A percentile compares a stretch with the other conserved stretches of the same genome.
Evolutionary conservation across 2,888 invertebrate species (phyloP).

Genomic region (Drosophila borealis): DNA sequence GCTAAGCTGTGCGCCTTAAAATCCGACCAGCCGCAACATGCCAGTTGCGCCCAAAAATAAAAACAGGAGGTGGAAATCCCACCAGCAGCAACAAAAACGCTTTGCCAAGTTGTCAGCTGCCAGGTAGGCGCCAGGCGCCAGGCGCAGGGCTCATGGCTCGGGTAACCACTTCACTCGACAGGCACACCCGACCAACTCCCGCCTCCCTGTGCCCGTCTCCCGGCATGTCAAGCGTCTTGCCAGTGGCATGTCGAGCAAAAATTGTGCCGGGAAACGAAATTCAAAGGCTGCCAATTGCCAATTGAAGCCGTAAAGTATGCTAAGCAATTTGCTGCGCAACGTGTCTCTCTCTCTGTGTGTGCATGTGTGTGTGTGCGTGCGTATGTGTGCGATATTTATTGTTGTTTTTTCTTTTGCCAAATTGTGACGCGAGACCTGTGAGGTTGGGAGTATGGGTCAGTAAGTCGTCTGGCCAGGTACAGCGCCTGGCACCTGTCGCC

Average conservation of each 20-base stretch:
- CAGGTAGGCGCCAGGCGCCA: constrained; percentile 71
- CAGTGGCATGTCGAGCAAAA: constrained; percentile 54
- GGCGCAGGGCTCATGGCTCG: constrained; percentile 32
- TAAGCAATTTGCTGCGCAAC: constrained; percentile 73
- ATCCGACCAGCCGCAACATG: constrained; percentile 49
- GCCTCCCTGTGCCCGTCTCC: background rate
- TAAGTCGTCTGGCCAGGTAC: constrained; percentile 31
- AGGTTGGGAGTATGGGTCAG: background rate
- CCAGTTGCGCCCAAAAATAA: constrained; percentile 20
- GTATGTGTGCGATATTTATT: constrained; percentile 64
- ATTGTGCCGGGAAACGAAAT: constrained; percentile 56
- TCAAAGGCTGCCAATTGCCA: constrained; percentile 81
- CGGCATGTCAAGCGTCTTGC: constrained; percentile 47
- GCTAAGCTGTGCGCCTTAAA: constrained; percentile 35
- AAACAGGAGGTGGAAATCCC: constrained; percentile 14
- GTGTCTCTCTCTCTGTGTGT: constrained; percentile 17
- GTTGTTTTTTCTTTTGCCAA: constrained; percentile 62
- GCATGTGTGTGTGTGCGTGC: constrained; percentile 18
- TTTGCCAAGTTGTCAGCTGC: constrained; percentile 78
- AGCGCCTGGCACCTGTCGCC: constrained; percentile 30
- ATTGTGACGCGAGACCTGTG: constrained; percentile 34
- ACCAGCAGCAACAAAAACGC: constrained; percentile 38
- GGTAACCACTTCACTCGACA: constrained; percentile 41
- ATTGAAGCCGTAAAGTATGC: constrained; percentile 80
- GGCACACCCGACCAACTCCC: background rate